Percentiles rank a stretch among this genome's conserved stretches.
Conservation (phyloP, 2,888 invertebrate species). For the Ethmia dodecea region DNA sequence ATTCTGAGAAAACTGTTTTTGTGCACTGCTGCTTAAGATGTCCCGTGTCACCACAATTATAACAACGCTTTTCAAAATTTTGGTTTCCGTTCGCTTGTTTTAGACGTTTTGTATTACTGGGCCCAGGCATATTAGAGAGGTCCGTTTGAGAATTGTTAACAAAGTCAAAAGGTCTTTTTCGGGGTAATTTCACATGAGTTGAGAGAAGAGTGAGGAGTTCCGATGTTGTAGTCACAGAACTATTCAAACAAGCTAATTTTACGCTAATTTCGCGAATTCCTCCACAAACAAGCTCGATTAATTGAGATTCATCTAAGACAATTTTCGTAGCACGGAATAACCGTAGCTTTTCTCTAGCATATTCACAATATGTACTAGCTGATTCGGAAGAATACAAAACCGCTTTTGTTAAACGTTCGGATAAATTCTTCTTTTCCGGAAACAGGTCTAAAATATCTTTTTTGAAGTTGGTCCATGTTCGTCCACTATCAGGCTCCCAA, state of each 20-base stretch:
- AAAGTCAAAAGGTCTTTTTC: conserved; percentile 11
- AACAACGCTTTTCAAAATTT: conserved; percentile 4
- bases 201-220: conserved; percentile 22
- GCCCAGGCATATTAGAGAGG: neutral
- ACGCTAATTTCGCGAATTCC: conserved; percentile 19
- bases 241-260: conserved; percentile 23
- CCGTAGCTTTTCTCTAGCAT: conserved; percentile 21
- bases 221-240: conserved; percentile 16
- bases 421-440: conserved; percentile 15
- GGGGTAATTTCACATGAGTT: conserved; percentile 17
- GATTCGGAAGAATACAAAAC: conserved; percentile 17
- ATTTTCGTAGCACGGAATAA: conserved; percentile 14
- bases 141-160: neutral
- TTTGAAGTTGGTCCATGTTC: conserved; percentile 17
- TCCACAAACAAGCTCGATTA: conserved; percentile 20
- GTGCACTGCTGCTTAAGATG: conserved; percentile 7
- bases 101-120: neutral
- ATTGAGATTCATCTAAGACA: conserved; percentile 6
- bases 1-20: neutral
- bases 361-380: conserved; percentile 20
- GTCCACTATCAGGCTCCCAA: conserved; percentile 11
- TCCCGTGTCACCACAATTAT: conserved; percentile 7
- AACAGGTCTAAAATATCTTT: conserved; percentile 11
- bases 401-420: conserved; percentile 17
- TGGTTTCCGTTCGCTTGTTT: neutral